phyloP scores from a whole-genome alignment of 2,113 vertebrate genomes.

The Rhinopithecus roxellana region DNA sequence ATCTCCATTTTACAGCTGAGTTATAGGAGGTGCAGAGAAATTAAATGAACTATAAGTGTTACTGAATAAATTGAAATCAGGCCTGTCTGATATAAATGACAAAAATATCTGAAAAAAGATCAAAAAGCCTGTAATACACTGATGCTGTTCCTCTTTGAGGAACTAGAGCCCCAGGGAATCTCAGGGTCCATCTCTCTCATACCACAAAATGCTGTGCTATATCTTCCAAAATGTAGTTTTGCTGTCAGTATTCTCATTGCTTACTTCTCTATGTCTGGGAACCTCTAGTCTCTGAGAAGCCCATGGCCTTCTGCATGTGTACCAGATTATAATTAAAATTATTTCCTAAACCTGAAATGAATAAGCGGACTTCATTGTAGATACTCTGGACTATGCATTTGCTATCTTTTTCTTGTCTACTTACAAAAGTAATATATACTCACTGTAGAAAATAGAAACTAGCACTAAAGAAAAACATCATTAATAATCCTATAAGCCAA shows the following conservation, averaged over 20 bases:
- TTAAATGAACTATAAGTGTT: not conserved
- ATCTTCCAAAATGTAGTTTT: not conserved
- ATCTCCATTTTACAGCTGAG: not conserved
- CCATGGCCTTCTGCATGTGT: not conserved
- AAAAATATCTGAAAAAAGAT: not conserved
- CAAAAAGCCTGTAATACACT: not conserved
- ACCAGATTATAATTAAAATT: not conserved
- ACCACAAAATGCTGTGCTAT: not conserved
- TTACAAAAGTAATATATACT: not conserved
- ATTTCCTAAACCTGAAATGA: not conserved
- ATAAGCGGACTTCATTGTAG: not conserved
- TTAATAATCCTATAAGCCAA: not conserved
- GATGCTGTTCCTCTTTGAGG: not conserved
- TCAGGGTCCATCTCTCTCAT: not conserved
- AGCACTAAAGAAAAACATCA: not conserved
- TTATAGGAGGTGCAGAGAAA: not conserved
- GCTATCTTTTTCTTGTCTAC: not conserved
- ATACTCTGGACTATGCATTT: not conserved
- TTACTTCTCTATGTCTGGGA: not conserved
- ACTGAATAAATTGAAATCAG: not conserved
- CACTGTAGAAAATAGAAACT: not conserved
- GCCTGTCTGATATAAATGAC: not conserved
- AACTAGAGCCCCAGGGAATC: not conserved
- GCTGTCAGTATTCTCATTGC: not conserved
- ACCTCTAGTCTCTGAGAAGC: not conserved